Evolutionary conservation across 2,797 vertebrate species (phyloP).

Genomic region (Xiphophorus birchmanni): DNA sequence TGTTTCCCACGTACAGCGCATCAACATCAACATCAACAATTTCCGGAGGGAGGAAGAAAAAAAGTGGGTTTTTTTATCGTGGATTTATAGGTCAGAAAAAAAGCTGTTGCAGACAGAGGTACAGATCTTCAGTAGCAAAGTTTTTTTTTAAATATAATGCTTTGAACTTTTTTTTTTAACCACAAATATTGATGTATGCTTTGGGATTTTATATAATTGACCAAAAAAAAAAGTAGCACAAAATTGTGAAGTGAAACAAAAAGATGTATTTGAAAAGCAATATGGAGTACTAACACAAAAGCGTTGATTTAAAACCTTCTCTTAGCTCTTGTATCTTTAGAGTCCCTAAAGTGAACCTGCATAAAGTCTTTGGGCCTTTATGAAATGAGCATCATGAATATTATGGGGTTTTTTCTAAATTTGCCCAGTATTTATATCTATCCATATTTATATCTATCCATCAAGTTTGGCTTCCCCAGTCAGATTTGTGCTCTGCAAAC

Average conservation of each 20-base stretch:
- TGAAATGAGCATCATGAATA: too few species aligned
- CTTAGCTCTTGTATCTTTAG: not conserved
- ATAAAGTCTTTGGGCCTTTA: not conserved
- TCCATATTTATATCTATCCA: not conserved
- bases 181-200: not conserved
- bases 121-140: not conserved
- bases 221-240: not conserved
- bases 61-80: not conserved
- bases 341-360: not conserved
- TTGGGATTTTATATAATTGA: not conserved
- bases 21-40: constrained; percentile 26
- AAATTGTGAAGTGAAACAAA: not conserved
- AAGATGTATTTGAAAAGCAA: not conserved
- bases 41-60: not conserved
- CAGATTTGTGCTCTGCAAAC: not conserved
- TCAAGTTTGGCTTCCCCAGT: not conserved
- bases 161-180: not conserved
- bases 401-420: not conserved
- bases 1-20: constrained; percentile 10
- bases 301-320: not conserved
- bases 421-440: not conserved
- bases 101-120: not conserved
- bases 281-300: not conserved
- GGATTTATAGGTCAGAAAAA: not conserved
- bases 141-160: not conserved